phyloP scores from a whole-genome alignment of 2,113 vertebrate species.

The Anhinga anhinga region DNA sequence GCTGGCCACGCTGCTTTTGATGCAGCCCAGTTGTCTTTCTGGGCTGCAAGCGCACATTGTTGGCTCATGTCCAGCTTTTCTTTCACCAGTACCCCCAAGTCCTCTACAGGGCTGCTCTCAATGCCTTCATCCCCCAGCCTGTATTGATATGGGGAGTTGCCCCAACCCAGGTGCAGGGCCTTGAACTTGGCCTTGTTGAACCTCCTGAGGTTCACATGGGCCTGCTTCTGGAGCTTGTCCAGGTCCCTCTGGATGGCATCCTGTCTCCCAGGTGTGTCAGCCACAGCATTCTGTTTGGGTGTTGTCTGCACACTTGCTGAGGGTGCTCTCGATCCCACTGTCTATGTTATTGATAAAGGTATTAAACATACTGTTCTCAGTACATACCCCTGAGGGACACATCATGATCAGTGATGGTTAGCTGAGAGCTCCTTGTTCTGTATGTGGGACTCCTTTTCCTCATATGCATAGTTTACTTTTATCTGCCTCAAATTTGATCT shows the following conservation, averaged over 20 bases:
- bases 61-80: background rate
- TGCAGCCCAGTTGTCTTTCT: background rate
- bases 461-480: background rate
- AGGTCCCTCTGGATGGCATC: background rate
- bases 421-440: background rate
- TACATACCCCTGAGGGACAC: background rate
- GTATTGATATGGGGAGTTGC: background rate
- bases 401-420: background rate
- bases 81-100: background rate
- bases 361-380: background rate
- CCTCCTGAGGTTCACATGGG: background rate
- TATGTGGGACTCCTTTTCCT: background rate
- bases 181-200: background rate
- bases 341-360: background rate
- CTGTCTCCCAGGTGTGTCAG: fast-evolving
- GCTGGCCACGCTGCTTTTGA: fast-evolving
- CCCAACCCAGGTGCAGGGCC: background rate
- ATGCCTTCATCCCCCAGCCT: too few relatives aligned
- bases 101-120: background rate
- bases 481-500: background rate
- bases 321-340: fast-evolving
- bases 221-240: background rate
- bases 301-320: background rate
- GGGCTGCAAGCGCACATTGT: fast-evolving
- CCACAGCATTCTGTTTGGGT: background rate